phyloP scores from a whole-genome alignment of 2,888 invertebrate genomes.

The Macrosoma leucophasiata region DNA sequence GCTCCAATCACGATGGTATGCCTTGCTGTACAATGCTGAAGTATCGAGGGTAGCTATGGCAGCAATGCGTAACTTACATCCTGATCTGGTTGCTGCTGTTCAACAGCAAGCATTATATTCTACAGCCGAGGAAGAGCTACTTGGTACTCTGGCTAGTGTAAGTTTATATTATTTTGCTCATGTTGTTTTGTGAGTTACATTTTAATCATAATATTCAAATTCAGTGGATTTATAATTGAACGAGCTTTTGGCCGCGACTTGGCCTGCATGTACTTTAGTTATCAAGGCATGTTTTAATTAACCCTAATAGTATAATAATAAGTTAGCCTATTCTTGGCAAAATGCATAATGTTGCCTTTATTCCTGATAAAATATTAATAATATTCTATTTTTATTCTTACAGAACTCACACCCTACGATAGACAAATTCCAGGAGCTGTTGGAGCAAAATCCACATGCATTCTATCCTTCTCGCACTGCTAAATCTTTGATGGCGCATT shows the following conservation, averaged over 20 bases:
- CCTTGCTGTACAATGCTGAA: constrained; percentile 94
- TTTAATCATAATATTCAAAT: no score
- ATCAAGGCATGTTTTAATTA: no score
- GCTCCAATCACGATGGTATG: constrained; percentile 97
- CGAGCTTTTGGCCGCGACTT: no score
- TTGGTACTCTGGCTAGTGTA: constrained; percentile 85
- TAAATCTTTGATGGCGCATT: constrained; percentile 89
- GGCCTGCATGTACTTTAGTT: no score
- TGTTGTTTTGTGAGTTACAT: no score
- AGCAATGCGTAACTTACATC: constrained; percentile 95
- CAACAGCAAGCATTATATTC: constrained; percentile 94
- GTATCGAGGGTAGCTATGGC: constrained; percentile 93
- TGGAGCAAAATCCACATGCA: constrained; percentile 87
- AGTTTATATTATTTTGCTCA: constrained; percentile 30
- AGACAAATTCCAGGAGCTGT: constrained; percentile 88
- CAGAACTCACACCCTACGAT: constrained; percentile 83
- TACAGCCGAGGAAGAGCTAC: constrained; percentile 89
- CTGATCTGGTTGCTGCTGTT: constrained; percentile 89
- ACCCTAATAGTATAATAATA: no score
- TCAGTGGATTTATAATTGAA: no score
- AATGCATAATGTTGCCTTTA: no score
- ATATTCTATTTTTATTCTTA: constrained; percentile 22
- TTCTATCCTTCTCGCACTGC: constrained; percentile 94
- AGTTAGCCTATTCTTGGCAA: no score
- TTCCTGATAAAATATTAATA: background rate